These are phyloP conservation scores for Malurus melanocephalus DNA, from an alignment of 2,113 vertebrate species.

Conservation along the genomic window DNA sequence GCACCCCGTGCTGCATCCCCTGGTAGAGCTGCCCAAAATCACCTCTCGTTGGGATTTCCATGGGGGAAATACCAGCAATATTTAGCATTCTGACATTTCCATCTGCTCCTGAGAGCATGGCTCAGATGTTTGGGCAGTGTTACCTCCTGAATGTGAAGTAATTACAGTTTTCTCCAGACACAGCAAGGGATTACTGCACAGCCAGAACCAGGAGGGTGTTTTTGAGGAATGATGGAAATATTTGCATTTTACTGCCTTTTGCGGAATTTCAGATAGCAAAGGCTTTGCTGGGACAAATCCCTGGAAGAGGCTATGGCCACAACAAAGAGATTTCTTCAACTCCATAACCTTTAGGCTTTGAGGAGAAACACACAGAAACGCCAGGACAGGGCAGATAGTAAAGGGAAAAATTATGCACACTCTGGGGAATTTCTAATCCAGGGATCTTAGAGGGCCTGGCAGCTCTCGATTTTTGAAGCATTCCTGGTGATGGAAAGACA, in stretches of 20 bases:
- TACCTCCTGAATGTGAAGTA: neutral
- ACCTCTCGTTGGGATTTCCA: neutral
- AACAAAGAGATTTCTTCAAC: neutral
- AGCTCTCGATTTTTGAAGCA: neutral
- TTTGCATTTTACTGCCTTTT: constrained; percentile 15
- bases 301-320: neutral
- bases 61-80: neutral
- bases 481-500: neutral
- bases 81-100: neutral
- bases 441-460: neutral
- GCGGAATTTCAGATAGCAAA: constrained; percentile 29
- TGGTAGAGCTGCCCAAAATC: neutral
- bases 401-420: neutral
- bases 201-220: neutral
- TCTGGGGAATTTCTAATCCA: neutral
- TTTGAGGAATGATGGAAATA: neutral
- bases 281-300: neutral
- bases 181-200: neutral
- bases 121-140: neutral
- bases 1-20: neutral
- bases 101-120: neutral
- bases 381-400: neutral
- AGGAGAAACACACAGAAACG: neutral
- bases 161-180: neutral
- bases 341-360: neutral